A percentile compares a stretch with the other conserved stretches of the same genome.
phyloP scores from a whole-genome alignment of 2,113 vertebrate species.

The Beaufortia kweichowensis region DNA sequence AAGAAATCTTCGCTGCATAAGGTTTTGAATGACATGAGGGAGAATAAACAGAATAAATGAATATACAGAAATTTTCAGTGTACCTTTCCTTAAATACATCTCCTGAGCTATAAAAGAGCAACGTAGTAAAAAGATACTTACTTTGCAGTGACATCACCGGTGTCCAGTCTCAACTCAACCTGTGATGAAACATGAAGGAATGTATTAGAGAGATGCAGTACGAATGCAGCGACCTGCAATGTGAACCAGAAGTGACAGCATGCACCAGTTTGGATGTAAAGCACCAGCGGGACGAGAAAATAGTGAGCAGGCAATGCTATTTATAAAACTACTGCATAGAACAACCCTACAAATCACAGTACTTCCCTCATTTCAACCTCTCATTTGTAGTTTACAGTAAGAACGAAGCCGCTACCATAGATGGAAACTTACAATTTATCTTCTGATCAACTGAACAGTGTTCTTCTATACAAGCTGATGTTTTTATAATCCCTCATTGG shows the following conservation, averaged over 20 bases:
- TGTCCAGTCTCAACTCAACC: constrained; percentile 57
- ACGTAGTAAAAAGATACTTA: constrained; percentile 51
- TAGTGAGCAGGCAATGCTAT: constrained; percentile 40
- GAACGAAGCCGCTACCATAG: neutral
- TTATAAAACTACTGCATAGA: constrained; percentile 40
- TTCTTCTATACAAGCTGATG: neutral
- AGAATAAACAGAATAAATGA: too few species aligned
- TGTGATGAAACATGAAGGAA: constrained; percentile 48
- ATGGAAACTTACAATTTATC: neutral
- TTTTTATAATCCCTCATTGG: neutral
- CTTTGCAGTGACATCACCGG: constrained; percentile 74
- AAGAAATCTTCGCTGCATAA: too few species aligned
- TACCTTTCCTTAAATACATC: too few species aligned
- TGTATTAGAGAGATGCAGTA: neutral
- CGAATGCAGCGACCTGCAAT: constrained; percentile 17
- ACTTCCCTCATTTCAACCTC: constrained; percentile 9
- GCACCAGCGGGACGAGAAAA: constrained; percentile 29
- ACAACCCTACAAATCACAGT: constrained; percentile 19
- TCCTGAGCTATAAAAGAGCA: too few species aligned
- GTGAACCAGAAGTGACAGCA: constrained; percentile 19
- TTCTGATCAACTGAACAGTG: neutral
- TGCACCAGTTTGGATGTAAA: constrained; percentile 36
- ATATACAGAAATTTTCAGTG: too few species aligned
- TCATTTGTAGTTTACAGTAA: neutral
- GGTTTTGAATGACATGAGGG: too few species aligned